phyloP scores from a whole-genome alignment of 2,113 vertebrate genomes.

The Dunckerocampus dactyliophorus region DNA sequence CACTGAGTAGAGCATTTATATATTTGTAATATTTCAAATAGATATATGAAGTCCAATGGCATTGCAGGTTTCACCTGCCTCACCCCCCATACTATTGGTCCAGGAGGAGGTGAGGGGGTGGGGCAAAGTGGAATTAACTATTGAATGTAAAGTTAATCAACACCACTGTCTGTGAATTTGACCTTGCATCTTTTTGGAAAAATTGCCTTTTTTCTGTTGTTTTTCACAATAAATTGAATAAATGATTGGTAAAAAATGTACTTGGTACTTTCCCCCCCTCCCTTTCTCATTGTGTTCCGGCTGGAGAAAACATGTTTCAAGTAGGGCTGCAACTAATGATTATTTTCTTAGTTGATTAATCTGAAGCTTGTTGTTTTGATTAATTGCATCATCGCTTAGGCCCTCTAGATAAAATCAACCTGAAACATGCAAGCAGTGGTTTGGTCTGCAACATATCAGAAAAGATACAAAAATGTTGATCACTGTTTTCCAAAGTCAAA shows the following conservation, averaged over 20 bases:
- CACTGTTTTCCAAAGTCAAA: too few relatives aligned
- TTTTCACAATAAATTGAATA: constrained; percentile 63
- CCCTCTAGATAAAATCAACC: too few relatives aligned
- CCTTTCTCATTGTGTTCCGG: too few relatives aligned
- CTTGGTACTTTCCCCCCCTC: too few relatives aligned
- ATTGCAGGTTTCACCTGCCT: constrained; percentile 29
- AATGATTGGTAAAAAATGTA: constrained; percentile 47
- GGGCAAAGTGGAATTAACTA: constrained; percentile 31
- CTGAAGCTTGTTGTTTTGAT: too few relatives aligned
- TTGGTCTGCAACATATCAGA: too few relatives aligned
- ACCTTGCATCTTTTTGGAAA: constrained; percentile 41
- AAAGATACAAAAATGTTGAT: too few relatives aligned
- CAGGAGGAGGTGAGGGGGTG: constrained; percentile 8
- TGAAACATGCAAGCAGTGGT: too few relatives aligned
- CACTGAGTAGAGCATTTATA: constrained; percentile 58
- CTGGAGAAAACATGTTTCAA: too few relatives aligned
- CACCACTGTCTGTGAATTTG: constrained; percentile 42
- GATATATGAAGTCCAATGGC: constrained; percentile 52
- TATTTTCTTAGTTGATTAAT: too few relatives aligned
- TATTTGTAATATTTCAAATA: constrained; percentile 61
- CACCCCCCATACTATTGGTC: constrained; percentile 31
- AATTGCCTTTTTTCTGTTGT: constrained; percentile 58
- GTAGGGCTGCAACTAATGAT: too few relatives aligned
- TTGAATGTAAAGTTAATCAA: constrained; percentile 60
- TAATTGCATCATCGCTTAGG: too few relatives aligned